Base-by-base conservation (phyloP, 2,113 vertebrate species). In the Chroicocephalus ridibundus region DNA sequence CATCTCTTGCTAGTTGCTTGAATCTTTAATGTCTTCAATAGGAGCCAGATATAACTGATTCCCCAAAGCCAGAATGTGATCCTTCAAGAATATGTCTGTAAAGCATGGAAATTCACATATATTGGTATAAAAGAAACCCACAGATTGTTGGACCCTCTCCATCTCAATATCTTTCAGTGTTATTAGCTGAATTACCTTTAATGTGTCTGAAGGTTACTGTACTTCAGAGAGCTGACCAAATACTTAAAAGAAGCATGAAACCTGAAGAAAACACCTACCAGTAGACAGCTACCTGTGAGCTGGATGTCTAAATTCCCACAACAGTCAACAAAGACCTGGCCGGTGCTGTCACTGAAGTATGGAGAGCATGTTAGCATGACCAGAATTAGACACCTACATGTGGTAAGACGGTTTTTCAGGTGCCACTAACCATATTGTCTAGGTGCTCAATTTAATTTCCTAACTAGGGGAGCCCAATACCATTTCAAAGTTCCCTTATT, bases 1-100 rank as follows among this genome's bases (percentile, higher is more conserved):
- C 6, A 2, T 24, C 3, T 19, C 36, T 60, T 36, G 8, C 10
- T 86, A 24, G 11, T 24, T 36, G 5, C 3, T 49, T 57, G 34
- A 38, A 38, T 51, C n/a, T 60, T 77, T 74, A 60, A n/a, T 26
- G 1, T n/a, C 6, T 29, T 64, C 1, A 2, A 4, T 0, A 61
- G 8, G 74, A 85, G 36, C 4, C 82, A 62, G 10, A 3, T 49
- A 32, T 16, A 64, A 76, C 6, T 32, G 26, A 71, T 27, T 47
- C 4, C 25, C 26, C 34, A 27, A 77, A 77, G 26, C 22, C 21
- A 71, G 27, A 69, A 72, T 4, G 2, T 15, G 61, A 51, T 34
- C 21, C 25, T 24, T 61, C 51, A 66, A 40, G 31, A 58, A 24
- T 11, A 34, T 3, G 8, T 15, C 17, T 77, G 32, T 1, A 40